Evolutionary conservation across 2,797 vertebrate genomes (phyloP), one percentile per base, ranked within the genome.

Genomic region (Labroides dimidiatus): DNA sequence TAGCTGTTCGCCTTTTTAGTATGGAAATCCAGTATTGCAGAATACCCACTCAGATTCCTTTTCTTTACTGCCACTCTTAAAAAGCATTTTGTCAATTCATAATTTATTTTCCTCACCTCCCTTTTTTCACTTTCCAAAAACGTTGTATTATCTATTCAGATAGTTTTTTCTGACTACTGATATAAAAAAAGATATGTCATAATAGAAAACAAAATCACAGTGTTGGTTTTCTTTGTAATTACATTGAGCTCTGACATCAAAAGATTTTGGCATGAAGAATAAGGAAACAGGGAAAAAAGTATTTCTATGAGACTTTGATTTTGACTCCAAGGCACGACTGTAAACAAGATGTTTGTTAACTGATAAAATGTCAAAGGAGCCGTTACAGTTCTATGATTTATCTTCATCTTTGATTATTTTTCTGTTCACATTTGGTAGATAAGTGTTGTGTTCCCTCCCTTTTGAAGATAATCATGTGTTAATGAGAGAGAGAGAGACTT

Each of bases 401-500:
- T n/a, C 14, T 64, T 47, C 44, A 24, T 39, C 37, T 39, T 33
- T 39, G 15, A 21, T 60, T 62, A 8, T 48, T 67, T 50, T 45
- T 54, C 23, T 50, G 47, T 64, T 69, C 76, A 23, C 33, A 64
- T 64, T 74, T 23, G 41, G 13, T 19, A 47, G 48, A 19, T 61
- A 15, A 17, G 21, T 69, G 37, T 42, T 63, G 33, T 51, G 42
- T 51, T 53, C 17, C 10, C 39, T 47, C 24, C 37, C 10, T 41
- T 43, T 23, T 24, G 64, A 42, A 78, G 69, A 59, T 66, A 66
- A 85, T 74, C 1, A 69, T n/a, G 20, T 57, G 41, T 62, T 44
- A 61, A 62, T 54, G 36, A 64, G 14, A 48, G 53, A 69, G 42
- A 44, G n/a, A 63, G 19, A 70, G 30, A 75, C 55, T 60, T 61